Percentiles rank a stretch among this genome's conserved stretches.
These are phyloP conservation scores for Papilio polyxenes DNA, from an alignment of 1,140 invertebrate genomes.

Conservation along the genomic window DNA sequence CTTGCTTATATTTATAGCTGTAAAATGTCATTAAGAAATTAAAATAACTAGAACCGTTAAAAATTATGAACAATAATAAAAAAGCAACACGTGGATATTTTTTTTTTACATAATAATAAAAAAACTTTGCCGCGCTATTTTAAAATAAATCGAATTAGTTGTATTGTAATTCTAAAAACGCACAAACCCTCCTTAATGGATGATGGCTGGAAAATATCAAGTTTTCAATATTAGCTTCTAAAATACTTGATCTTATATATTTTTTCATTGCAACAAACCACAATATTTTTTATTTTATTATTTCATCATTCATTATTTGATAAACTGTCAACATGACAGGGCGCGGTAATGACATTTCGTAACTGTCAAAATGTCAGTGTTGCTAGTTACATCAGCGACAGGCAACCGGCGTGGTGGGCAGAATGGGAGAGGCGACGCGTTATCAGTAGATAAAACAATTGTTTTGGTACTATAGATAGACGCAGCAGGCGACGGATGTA, in stretches of 20 bases:
- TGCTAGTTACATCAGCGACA: background rate
- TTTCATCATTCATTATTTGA: no score
- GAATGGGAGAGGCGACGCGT: slow-evolving; percentile 41
- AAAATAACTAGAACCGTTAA: background rate
- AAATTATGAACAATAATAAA: background rate
- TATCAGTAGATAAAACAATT: slow-evolving; percentile 54
- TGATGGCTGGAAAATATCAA: no score
- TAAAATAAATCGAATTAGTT: no score
- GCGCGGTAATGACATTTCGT: background rate
- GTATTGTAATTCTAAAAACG: background rate
- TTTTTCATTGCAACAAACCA: background rate
- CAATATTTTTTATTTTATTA: no score
- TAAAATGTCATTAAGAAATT: background rate
- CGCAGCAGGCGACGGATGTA: slow-evolving; percentile 49
- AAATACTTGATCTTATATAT: background rate
- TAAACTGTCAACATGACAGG: background rate
- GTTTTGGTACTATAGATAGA: slow-evolving; percentile 47
- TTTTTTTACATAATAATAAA: no score
- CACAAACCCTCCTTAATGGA: no score
- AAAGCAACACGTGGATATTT: background rate
- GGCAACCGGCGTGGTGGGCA: background rate
- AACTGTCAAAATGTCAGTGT: background rate
- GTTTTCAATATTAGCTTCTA: background rate
- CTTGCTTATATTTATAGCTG: background rate
- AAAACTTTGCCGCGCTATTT: no score